These are phyloP conservation scores for Diplodus puntazzo DNA, from an alignment of 2,797 vertebrate genomes.

Conservation along the genomic window DNA sequence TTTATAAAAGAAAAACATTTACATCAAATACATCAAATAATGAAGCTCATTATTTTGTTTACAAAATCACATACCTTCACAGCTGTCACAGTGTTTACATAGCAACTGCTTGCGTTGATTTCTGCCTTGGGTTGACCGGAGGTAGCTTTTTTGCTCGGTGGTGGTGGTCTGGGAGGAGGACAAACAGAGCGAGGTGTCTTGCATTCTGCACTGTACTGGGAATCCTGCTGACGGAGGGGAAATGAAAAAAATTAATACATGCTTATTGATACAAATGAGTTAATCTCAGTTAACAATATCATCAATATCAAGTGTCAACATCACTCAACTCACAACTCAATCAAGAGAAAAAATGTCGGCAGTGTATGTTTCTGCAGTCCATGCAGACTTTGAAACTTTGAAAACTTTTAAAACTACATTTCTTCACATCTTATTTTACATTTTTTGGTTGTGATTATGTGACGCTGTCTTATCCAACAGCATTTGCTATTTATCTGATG, in stretches of 20 bases:
- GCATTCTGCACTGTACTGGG: background rate
- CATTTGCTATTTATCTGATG: no score
- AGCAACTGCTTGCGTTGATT: rapidly evolving
- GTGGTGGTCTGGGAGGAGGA: slow-evolving; percentile 33
- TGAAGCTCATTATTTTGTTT: background rate
- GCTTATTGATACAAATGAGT: background rate
- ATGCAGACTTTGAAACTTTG: no score
- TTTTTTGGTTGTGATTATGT: no score
- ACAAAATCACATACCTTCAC: background rate
- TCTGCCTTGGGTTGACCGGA: background rate
- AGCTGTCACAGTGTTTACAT: background rate
- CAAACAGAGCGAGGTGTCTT: slow-evolving; percentile 24
- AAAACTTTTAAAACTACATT: no score
- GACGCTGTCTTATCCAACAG: no score
- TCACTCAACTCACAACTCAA: background rate
- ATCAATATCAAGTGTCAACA: background rate
- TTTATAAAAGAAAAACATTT: no score
- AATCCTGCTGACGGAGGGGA: slow-evolving; percentile 16
- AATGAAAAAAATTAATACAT: background rate
- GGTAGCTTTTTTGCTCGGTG: background rate
- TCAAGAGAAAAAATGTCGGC: no score
- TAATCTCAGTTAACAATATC: background rate
- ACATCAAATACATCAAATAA: no score
- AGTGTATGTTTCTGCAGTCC: no score
- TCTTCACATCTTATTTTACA: no score